Base-by-base conservation (phyloP, 2,888 invertebrate genomes). In the Lordiphosa fenestrarum region DNA sequence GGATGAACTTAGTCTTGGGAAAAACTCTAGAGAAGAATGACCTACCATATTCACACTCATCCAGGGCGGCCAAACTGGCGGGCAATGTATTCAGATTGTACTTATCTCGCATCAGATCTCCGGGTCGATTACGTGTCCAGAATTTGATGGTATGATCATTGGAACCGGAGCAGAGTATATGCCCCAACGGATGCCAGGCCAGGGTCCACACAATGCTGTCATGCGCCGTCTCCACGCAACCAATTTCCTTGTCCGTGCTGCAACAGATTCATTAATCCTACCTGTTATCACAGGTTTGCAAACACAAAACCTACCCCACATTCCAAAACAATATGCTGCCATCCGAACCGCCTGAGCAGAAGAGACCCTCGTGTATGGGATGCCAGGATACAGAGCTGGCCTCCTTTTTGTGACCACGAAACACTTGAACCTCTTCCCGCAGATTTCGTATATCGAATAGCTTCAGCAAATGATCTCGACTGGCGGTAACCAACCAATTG, bases 101-200 rank as follows among this genome's bases (percentile, higher is more conserved):
- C 90, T 98, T 98, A 89, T 99, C 99, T 86, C 98, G 93, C 97
- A 99, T 98, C 57, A 95, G 92, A 91, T 99, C 99, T 15, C 99
- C 99, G 0, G 99, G 99, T 46, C 99, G 93, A 90, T 99, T 99
- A 66, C 99, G 91, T 2, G 99, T 98, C 99, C 99, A 99, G 91
- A 99, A 99, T 90, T 99, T 99, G 21, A 94, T 96, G 23, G 98
- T 97, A 86, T 99, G 99, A 90, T 99, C 99, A 90, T 99, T 99
- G n/a, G 99, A 99, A 0, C 99, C 99, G 3, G 99, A 98, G 86
- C 98, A 98, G 33, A 99, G 91, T 81, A 99, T 99, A 86, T 99
- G 99, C 0, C 99, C 99, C 13, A 99, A 91, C 0, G 99, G 99
- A 91, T 99, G 99, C 99, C 99, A 99, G 30, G 98, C 98, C 87